Evolutionary conservation across 1,140 invertebrate species (phyloP), one percentile per base, ranked within the genome.

Genomic region (Temnothorax curvispinosus): DNA sequence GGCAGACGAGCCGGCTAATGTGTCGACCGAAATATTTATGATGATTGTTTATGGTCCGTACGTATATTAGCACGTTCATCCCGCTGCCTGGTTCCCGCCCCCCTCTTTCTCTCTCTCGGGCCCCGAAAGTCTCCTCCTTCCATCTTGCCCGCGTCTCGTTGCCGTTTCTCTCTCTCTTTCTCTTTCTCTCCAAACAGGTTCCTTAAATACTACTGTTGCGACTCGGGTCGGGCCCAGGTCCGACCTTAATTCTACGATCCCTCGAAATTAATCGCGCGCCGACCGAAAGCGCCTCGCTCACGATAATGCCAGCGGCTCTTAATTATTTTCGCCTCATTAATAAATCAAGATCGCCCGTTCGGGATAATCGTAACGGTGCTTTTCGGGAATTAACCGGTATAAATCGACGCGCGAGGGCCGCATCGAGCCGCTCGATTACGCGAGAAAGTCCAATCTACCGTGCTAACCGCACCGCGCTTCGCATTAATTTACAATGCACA

Each of bases 21-120:
- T 94, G 93, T 94, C 93, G 94, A 94, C 91, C 92, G 91, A 94
- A 93, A 94, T 94, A 94, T 94, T 94, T 94, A 94, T 94, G 93
- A 94, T 94, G 93, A 94, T 94, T 94, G 93, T 94, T 94, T 94
- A 94, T 94, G 93, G 93, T 93, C 91, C 93, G 92, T 91, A 92
- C 92, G 94, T 93, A 94, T 94, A 94, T 94, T 94, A 94, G 93
- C 93, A 92, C 93, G 93, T 93, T 92, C 91, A 92, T 93, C 88
- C 90, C 88, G 86, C 86, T 84, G 80, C 80, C 80, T 75, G 80
- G 69, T 75, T 75, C 69, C 80, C 80, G 72, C 65, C 67, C 69
- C 67, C n/a, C 27, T 27, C 27, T 27, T 0, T 27, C 27, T 27
- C 27, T 27, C 27, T 27, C 27, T 27, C 27, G 27, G 13, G 4